These are phyloP conservation scores for Sylvilagus bachmani DNA, from an alignment of 2,113 vertebrate genomes.

Conservation along the genomic window DNA sequence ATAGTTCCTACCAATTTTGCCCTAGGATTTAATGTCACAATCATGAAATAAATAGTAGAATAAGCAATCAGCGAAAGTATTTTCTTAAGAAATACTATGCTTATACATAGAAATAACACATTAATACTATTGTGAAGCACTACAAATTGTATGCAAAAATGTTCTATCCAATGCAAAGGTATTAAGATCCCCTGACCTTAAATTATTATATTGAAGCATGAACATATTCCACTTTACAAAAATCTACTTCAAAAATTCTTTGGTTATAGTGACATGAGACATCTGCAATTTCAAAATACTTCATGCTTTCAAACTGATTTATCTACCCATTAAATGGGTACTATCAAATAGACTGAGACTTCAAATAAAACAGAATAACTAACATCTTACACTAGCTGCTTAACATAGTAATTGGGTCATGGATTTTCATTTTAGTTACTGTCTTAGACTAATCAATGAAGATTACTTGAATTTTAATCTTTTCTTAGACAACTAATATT, in stretches of 20 bases:
- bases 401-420: slow-evolving; percentile 84
- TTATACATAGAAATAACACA: slow-evolving; percentile 30
- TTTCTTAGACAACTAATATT: slow-evolving; percentile 85
- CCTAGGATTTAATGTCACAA: slow-evolving; percentile 35
- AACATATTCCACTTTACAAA: slow-evolving; percentile 60
- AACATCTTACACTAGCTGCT: slow-evolving; percentile 71
- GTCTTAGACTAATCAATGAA: slow-evolving; percentile 85
- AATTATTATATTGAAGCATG: slow-evolving; percentile 44
- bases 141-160: slow-evolving; percentile 15
- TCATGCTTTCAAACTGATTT: slow-evolving; percentile 65
- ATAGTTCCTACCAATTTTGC: slow-evolving; percentile 52
- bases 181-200: slow-evolving; percentile 77
- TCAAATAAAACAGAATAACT: slow-evolving; percentile 74
- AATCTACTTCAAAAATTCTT: slow-evolving; percentile 54
- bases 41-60: slow-evolving; percentile 39
- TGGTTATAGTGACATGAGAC: slow-evolving; percentile 17
- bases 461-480: slow-evolving; percentile 88
- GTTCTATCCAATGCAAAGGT: slow-evolving; percentile 54
- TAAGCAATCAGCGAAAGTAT: slow-evolving; percentile 44
- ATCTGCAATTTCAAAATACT: slow-evolving; percentile 29
- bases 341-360: slow-evolving; percentile 77
- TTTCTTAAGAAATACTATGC: slow-evolving; percentile 30
- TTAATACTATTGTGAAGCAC: neutral
- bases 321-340: slow-evolving; percentile 79
- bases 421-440: slow-evolving; percentile 87